Evolutionary conservation across 2,797 vertebrate species (phyloP).

Genomic region (Myiotriccus ornatus): DNA sequence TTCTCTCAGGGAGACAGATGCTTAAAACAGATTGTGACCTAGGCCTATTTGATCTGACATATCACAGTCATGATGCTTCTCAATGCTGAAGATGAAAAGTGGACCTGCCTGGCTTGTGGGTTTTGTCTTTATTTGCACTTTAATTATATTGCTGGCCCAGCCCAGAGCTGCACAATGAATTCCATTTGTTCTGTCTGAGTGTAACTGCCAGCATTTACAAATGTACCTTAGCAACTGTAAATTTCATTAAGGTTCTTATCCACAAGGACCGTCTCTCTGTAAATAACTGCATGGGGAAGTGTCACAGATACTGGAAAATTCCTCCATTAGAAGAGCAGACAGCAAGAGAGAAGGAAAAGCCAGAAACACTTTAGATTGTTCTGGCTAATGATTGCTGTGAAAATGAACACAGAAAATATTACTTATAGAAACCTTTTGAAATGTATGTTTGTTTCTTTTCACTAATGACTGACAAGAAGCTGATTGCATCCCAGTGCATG

Average conservation of each 20-base stretch:
- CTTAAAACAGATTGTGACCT: constrained; percentile 47
- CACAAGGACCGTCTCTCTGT: constrained; percentile 47
- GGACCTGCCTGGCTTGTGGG: constrained; percentile 49
- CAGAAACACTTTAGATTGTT: constrained; percentile 37
- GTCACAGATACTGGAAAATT: constrained; percentile 14
- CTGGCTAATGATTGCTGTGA: constrained; percentile 41
- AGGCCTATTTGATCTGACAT: constrained; percentile 47
- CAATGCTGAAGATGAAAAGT: not conserved
- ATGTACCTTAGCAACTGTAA: constrained; percentile 52
- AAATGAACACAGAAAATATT: constrained; percentile 3
- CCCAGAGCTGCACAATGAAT: constrained; percentile 50
- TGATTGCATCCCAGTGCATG: constrained; percentile 65
- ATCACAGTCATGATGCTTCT: constrained; percentile 40
- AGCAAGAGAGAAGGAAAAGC: constrained; percentile 20
- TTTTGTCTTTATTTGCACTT: constrained; percentile 72
- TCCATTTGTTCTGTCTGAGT: not conserved
- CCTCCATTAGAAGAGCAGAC: constrained; percentile 1
- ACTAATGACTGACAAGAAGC: constrained; percentile 42
- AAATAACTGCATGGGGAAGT: constrained; percentile 53
- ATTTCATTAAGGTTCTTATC: constrained; percentile 38
- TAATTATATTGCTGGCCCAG: constrained; percentile 55
- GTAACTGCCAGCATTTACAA: constrained; percentile 37
- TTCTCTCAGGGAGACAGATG: constrained; percentile 71
- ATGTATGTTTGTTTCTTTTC: constrained; percentile 54
- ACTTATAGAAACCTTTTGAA: constrained; percentile 24